phyloP scores from a whole-genome alignment of 2,113 vertebrate species.

The Phasianus colchicus region DNA sequence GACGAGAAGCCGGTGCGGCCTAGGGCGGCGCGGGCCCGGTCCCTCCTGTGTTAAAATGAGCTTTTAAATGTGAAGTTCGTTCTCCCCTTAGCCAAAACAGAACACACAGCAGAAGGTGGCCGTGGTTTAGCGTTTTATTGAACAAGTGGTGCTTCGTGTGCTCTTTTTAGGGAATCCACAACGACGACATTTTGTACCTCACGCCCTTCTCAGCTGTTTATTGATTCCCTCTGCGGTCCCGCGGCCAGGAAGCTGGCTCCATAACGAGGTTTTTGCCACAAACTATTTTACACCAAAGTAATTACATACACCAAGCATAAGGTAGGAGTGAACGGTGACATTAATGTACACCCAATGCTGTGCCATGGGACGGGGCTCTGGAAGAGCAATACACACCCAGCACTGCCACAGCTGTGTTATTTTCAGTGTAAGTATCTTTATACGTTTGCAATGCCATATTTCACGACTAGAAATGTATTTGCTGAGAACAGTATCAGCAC shows the following conservation, averaged over 20 bases:
- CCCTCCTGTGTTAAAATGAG: too few relatives aligned
- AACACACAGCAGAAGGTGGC: neutral
- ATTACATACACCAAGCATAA: constrained; percentile 52
- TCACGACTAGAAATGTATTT: neutral
- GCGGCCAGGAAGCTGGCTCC: neutral
- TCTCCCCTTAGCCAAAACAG: neutral
- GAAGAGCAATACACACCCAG: neutral
- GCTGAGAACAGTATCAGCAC: neutral
- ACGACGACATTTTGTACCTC: constrained; percentile 40
- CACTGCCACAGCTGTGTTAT: neutral
- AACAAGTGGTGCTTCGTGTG: neutral
- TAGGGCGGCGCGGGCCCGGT: too few relatives aligned
- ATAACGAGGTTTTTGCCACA: constrained; percentile 49
- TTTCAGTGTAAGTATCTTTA: neutral
- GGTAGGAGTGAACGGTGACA: neutral
- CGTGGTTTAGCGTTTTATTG: constrained; percentile 14
- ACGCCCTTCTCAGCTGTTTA: neutral
- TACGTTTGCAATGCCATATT: neutral
- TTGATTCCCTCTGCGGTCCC: neutral
- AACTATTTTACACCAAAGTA: constrained; percentile 68
- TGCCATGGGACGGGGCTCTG: constrained; percentile 12
- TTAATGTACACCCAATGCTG: neutral
- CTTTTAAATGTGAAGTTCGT: constrained; percentile 20
- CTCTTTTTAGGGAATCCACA: neutral
- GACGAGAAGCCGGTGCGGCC: neutral